Percentiles rank a stretch among this genome's conserved stretches.
Evolutionary conservation across 2,113 vertebrate species (phyloP).

Genomic region (Cercocebus atys): DNA sequence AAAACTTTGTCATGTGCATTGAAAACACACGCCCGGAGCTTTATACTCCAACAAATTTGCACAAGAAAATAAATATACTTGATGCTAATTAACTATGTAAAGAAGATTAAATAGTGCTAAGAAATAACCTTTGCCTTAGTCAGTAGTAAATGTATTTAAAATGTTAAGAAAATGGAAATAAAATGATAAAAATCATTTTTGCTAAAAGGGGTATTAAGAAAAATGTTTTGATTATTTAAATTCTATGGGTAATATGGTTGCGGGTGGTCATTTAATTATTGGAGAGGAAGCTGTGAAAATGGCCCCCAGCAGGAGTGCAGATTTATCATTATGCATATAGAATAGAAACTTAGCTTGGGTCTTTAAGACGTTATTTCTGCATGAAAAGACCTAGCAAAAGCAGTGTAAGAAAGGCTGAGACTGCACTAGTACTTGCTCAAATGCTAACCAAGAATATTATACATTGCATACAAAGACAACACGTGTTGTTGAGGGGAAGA

Average conservation of each 20-base stretch:
- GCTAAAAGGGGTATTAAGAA: neutral
- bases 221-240: conserved; percentile 21
- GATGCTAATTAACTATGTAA: conserved; percentile 46
- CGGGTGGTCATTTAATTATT: conserved; percentile 40
- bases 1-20: neutral
- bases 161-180: conserved; percentile 12
- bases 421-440: neutral
- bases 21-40: neutral
- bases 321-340: neutral
- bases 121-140: conserved; percentile 48
- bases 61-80: neutral
- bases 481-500: neutral
- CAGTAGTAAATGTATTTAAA: conserved; percentile 34
- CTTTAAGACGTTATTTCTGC: neutral
- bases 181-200: conserved; percentile 60
- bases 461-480: fast-evolving
- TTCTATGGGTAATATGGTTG: neutral
- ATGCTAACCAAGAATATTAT: neutral
- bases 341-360: neutral
- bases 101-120: conserved; percentile 53
- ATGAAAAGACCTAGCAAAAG: neutral
- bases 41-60: neutral
- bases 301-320: neutral
- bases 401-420: neutral
- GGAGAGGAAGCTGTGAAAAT: neutral